These are phyloP conservation scores for Zingel zingel DNA, from an alignment of 2,113 vertebrate species.

Conservation along the genomic window DNA sequence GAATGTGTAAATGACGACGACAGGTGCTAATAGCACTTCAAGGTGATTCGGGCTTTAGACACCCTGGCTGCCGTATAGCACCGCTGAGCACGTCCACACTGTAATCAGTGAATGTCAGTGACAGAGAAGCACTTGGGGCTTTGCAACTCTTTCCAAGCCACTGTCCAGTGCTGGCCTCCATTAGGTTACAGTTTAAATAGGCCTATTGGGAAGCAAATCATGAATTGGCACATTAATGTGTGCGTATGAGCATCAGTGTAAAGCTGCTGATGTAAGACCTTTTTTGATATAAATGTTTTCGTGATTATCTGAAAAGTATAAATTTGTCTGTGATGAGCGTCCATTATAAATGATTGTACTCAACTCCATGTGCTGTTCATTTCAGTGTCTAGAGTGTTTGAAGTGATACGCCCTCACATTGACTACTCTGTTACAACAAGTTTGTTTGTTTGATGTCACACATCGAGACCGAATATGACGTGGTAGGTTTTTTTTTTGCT, in stretches of 20 bases:
- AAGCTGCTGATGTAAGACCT: background rate
- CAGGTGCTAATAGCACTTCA: constrained; percentile 73
- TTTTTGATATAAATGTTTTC: background rate
- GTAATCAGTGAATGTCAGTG: constrained; percentile 54
- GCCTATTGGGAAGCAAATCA: constrained; percentile 5
- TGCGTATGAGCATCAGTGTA: background rate
- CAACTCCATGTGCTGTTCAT: background rate
- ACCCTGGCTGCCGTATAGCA: constrained; percentile 44
- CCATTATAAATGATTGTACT: background rate
- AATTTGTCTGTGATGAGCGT: background rate
- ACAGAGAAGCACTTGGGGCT: constrained; percentile 27
- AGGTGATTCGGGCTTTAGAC: constrained; percentile 69
- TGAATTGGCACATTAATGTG: background rate
- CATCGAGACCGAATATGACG: constrained; percentile 27
- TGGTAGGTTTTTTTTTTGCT: constrained; percentile 14
- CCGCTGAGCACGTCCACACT: constrained; percentile 51
- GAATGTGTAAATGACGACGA: constrained; percentile 61
- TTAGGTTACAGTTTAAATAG: constrained; percentile 20
- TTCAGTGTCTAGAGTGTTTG: background rate
- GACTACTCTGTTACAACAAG: constrained; percentile 29
- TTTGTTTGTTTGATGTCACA: constrained; percentile 32
- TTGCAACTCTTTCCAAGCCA: constrained; percentile 47
- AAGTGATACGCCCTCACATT: background rate
- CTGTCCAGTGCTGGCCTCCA: constrained; percentile 26
- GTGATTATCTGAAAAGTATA: background rate